Evolutionary conservation across 2,113 vertebrate species (phyloP).

Genomic region (Collichthys lucidus): DNA sequence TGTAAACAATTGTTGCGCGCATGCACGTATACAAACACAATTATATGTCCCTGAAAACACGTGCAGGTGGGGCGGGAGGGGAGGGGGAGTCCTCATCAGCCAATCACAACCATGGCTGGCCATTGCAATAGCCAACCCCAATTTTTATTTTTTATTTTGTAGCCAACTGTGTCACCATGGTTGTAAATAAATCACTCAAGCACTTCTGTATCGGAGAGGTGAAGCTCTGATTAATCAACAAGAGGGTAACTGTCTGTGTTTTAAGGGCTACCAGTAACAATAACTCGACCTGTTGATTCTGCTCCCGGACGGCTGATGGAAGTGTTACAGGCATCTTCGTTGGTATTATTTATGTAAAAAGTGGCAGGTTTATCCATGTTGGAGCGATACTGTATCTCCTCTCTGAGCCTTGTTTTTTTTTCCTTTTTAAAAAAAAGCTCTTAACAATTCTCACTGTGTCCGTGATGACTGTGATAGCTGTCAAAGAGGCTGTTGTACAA

Average conservation of each 20-base stretch:
- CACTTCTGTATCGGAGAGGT: conserved; percentile 30
- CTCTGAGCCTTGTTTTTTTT: conserved; percentile 65
- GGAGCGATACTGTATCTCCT: conserved; percentile 45
- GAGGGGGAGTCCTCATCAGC: conserved; percentile 52
- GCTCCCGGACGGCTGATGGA: conserved; percentile 29
- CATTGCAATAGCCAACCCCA: conserved; percentile 65
- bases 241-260: conserved; percentile 63
- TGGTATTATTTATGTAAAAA: conserved; percentile 59
- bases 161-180: conserved; percentile 70
- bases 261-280: conserved; percentile 80
- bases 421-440: conserved; percentile 30
- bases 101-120: conserved; percentile 70
- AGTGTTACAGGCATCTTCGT: conserved; percentile 42
- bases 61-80: not conserved
- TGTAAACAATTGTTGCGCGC: conserved; percentile 67
- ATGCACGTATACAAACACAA: conserved; percentile 66
- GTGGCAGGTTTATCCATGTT: conserved; percentile 35
- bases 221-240: conserved; percentile 53
- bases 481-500: conserved; percentile 64
- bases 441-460: conserved; percentile 80
- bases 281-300: conserved; percentile 40
- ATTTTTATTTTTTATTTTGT: conserved; percentile 30
- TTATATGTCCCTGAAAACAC: conserved; percentile 33
- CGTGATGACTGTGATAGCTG: conserved; percentile 80
- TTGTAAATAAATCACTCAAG: conserved; percentile 70